Base-by-base conservation (phyloP, 30 jellyfish, hydroid and myxozoan genomes). In the Chironex yamaguchii region DNA sequence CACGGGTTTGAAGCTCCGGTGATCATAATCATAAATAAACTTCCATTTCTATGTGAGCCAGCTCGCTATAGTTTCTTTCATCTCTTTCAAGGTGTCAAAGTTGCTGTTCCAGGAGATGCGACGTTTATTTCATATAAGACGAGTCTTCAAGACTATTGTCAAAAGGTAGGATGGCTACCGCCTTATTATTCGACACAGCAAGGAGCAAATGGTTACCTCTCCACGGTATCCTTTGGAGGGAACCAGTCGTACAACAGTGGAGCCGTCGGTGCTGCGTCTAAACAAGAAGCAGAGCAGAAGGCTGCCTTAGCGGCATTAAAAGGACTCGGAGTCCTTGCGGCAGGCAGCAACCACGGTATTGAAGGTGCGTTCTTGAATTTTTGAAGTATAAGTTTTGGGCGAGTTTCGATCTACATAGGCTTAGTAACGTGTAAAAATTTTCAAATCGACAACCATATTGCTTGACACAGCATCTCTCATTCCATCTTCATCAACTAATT, bases 81-180 rank as follows among this genome's bases (percentile, higher is more conserved):
- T 42, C 9, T 42, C 17, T 42, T 34, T 78, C 3, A 52, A 81
- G 96, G 94, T 13, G 63, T 94, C 28, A 93, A 94, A 36, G 99
- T 94, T 4, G 98, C 99, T 1, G 89, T 85, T 6, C 99, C 99
- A 49, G 97, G 99, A 20, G 99, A 94, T 51, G 86, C 97, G 0
- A 88, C 99, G 13, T 94, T 94, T 92, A 84, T 94, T 23, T 94
- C 99, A 1, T 94, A 89, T 97, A 94, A 94, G 48, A 94, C 99
- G 70, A 90, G 98, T 65, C 90, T 94, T 20, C 97, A 94, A 35
- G 99, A 94, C 54, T 94, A 94, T 52, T 94, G 97, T 52, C 99
- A 94, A 49, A 94, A 94, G 35, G 63, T 82, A 1, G 99, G 97
- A 2, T 94, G 99, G 99, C 78, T 89, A 9, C 91, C 91, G 70